Conservation (phyloP, 1,140 invertebrate genomes). For the Ceratosolen fusciceps region DNA sequence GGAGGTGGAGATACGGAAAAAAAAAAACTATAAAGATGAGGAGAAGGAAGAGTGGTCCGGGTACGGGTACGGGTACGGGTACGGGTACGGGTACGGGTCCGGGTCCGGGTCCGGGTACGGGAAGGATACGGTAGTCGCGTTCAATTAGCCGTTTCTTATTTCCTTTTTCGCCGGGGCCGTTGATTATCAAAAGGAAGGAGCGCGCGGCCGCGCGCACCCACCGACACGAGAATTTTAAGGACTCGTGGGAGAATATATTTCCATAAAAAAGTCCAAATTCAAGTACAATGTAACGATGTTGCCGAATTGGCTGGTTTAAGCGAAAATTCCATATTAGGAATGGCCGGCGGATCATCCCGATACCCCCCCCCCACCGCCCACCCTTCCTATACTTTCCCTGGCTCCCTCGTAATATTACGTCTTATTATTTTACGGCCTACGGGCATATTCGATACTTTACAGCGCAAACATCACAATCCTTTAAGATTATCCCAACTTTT, state of each 20-base stretch:
- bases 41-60: too few species aligned
- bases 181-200: constrained; percentile 6
- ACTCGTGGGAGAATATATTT: constrained; percentile 16
- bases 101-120: background rate
- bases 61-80: constrained; percentile 17
- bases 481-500: constrained; percentile 3
- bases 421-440: background rate
- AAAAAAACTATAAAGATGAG: constrained; percentile 25
- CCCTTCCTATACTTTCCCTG: constrained; percentile 14
- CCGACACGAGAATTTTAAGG: background rate
- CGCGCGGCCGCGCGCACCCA: background rate
- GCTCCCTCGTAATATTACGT: background rate
- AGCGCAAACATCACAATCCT: background rate
- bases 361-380: too few species aligned
- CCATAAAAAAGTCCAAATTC: constrained; percentile 40
- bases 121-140: constrained; percentile 34
- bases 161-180: background rate
- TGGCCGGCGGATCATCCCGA: background rate
- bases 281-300: constrained; percentile 32
- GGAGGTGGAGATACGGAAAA: background rate
- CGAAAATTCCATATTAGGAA: constrained; percentile 10
- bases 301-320: background rate
- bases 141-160: constrained; percentile 46
- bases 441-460: background rate
- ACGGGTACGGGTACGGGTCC: background rate